Evolutionary conservation across 2,113 vertebrate genomes (phyloP).

Genomic region (human): GRCh38 chr13:50076501-50077000

Average conservation of each 20-base stretch:
- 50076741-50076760: not conserved
- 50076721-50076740: conserved; percentile 53
- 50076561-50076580: conserved; percentile 34
- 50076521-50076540: conserved; percentile 38
- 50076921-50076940: conserved; percentile 32
- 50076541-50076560: conserved; percentile 45
- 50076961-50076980: conserved; percentile 31
- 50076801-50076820: not conserved
- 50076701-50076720: conserved; percentile 34
- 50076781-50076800: not conserved
- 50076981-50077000: not conserved
- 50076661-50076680: conserved; percentile 27
- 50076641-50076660: conserved; percentile 53
- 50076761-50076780: conserved; percentile 38
- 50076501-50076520: not conserved
- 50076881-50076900: conserved; percentile 48
- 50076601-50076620: not conserved
- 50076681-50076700: conserved; percentile 15
- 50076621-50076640: not conserved
- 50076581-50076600: conserved; percentile 50
- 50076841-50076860: conserved; percentile 9
- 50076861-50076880: conserved; percentile 41
- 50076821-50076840: conserved; percentile 26
- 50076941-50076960: conserved; percentile 31
- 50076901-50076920: not conserved